Evolutionary conservation across 1,140 invertebrate species (phyloP).

Genomic region (Drosophila sturtevanti): DNA sequence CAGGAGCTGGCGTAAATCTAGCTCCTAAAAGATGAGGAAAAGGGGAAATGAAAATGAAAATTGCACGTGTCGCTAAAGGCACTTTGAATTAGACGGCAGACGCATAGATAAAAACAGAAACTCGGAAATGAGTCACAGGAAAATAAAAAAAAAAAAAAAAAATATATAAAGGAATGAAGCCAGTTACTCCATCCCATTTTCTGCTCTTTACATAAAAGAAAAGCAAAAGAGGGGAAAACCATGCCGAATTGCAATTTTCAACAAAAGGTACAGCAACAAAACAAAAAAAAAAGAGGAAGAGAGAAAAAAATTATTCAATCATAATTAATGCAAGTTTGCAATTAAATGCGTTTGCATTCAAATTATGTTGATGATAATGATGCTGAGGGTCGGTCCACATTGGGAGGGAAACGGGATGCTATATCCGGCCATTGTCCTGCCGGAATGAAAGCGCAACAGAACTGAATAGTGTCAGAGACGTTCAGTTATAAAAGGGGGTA

Average conservation of each 20-base stretch:
- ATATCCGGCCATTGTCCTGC: slow-evolving; percentile 41
- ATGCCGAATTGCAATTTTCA: slow-evolving; percentile 30
- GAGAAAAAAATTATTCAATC: slow-evolving; percentile 65
- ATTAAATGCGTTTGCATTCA: slow-evolving; percentile 78
- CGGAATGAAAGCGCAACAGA: slow-evolving; percentile 32
- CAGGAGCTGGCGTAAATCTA: not conserved
- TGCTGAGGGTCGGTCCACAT: slow-evolving; percentile 22
- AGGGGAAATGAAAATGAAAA: slow-evolving; percentile 47
- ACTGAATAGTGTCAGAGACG: slow-evolving; percentile 41
- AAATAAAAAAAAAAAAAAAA: slow-evolving; percentile 29
- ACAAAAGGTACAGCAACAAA: slow-evolving; percentile 45
- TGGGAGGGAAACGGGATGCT: slow-evolving; percentile 8
- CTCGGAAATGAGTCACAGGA: slow-evolving; percentile 31
- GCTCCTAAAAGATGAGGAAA: slow-evolving; percentile 26
- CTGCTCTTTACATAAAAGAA: slow-evolving; percentile 14
- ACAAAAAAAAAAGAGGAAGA: slow-evolving; percentile 27
- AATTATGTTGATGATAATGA: slow-evolving; percentile 67
- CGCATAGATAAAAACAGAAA: slow-evolving; percentile 37
- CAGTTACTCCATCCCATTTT: slow-evolving; percentile 16
- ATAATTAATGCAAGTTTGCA: slow-evolving; percentile 80
- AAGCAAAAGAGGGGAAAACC: slow-evolving; percentile 12
- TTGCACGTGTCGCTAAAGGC: slow-evolving; percentile 53
- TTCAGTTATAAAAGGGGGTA: not conserved
- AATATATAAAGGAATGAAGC: too few species aligned
- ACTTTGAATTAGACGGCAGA: slow-evolving; percentile 65